A percentile compares a stretch with the other conserved stretches of the same genome.
Conservation (phyloP, 30 jellyfish, hydroid and myxozoan species). For the Clytia hemisphaerica region DNA sequence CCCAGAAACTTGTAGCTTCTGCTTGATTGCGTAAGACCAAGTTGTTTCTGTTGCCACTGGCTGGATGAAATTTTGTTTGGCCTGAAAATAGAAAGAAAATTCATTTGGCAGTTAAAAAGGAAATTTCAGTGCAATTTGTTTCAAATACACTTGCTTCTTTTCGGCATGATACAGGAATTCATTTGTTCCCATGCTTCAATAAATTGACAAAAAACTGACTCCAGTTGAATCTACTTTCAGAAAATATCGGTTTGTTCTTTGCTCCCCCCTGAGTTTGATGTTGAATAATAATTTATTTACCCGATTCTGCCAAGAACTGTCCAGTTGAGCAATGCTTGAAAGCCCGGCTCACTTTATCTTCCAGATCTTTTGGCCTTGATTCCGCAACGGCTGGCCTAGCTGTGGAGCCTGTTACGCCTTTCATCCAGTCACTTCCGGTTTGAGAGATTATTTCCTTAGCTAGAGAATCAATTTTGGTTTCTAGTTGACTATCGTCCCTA, state of each 20-base stretch:
- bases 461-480: slow-evolving; percentile 53
- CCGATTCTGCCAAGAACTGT: slow-evolving; percentile 76
- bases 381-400: slow-evolving; percentile 25
- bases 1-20: slow-evolving; percentile 77
- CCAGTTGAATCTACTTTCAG: too few species aligned
- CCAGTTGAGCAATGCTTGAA: slow-evolving; percentile 60
- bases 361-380: slow-evolving; percentile 30
- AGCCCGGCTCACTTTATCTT: slow-evolving; percentile 63
- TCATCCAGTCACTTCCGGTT: slow-evolving; percentile 42
- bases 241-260: too few species aligned
- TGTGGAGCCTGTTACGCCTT: slow-evolving; percentile 24
- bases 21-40: slow-evolving; percentile 56
- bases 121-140: too few species aligned
- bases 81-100: slow-evolving; percentile 27
- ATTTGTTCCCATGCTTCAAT: too few species aligned
- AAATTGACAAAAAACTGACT: too few species aligned
- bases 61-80: slow-evolving; percentile 67
- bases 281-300: not conserved
- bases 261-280: not conserved
- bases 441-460: slow-evolving; percentile 56
- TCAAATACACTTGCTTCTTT: too few species aligned
- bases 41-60: slow-evolving; percentile 65
- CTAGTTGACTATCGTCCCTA: slow-evolving; percentile 57
- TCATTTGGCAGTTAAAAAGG: not conserved
- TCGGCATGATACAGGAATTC: too few species aligned